These are phyloP conservation scores for Perca fluviatilis DNA, from an alignment of 2,113 vertebrate species.

Conservation along the genomic window DNA sequence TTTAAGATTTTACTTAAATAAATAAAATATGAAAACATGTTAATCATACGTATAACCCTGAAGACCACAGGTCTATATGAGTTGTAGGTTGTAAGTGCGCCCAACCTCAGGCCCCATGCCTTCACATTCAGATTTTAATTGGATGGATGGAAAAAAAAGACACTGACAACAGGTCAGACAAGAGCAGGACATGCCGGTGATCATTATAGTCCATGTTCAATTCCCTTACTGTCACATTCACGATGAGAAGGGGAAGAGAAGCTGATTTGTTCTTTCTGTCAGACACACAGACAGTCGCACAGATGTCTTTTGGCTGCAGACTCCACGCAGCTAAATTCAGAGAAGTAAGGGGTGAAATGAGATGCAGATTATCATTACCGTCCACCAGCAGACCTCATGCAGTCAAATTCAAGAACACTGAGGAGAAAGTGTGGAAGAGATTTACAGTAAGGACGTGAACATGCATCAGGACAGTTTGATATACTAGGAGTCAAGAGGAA, in stretches of 20 bases:
- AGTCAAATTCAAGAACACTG: not conserved
- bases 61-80: not conserved
- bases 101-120: not conserved
- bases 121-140: slow-evolving; percentile 17
- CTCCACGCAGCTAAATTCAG: slow-evolving; percentile 5
- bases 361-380: slow-evolving; percentile 18
- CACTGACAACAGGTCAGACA: slow-evolving; percentile 17
- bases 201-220: slow-evolving; percentile 26
- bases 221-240: slow-evolving; percentile 25
- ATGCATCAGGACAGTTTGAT: slow-evolving; percentile 28
- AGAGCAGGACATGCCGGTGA: slow-evolving; percentile 1
- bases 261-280: slow-evolving; percentile 16
- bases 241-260: not conserved
- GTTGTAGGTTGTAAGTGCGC: not conserved
- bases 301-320: not conserved
- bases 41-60: not conserved
- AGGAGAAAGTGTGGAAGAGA: not conserved
- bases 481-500: slow-evolving; percentile 39
- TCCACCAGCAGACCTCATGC: not conserved
- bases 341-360: not conserved
- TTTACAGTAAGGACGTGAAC: slow-evolving; percentile 6
- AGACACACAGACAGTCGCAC: not conserved
- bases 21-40: not conserved
- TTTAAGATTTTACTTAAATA: not conserved
- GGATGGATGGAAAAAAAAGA: not conserved